These are phyloP conservation scores for Coryphaenoides rupestris DNA, from an alignment of 2,113 vertebrate species.

Conservation along the genomic window DNA sequence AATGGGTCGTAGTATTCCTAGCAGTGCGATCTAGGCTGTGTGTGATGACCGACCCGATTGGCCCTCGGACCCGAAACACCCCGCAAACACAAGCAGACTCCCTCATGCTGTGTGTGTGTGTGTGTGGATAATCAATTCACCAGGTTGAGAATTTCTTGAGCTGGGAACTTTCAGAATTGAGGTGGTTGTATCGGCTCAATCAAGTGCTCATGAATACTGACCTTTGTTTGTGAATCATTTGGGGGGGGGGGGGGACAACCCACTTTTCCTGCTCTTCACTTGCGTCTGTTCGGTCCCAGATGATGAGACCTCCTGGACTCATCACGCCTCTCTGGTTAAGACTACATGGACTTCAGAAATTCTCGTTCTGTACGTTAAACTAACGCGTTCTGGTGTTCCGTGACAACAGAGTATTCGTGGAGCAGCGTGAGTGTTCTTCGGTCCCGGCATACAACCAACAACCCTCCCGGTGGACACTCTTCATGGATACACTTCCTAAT, in stretches of 20 bases:
- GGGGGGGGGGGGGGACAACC: background rate
- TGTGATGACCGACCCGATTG: background rate
- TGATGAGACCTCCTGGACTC: background rate
- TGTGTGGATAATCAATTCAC: constrained; percentile 29
- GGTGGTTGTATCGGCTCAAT: no score
- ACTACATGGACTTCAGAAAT: no score
- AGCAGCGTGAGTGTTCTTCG: no score
- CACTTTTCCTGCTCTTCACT: background rate
- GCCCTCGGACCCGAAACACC: constrained; percentile 18
- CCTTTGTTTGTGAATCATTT: background rate
- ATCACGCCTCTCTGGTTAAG: no score
- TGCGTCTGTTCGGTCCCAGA: background rate
- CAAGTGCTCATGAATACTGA: background rate
- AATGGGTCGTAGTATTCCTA: constrained; percentile 3
- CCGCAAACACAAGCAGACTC: background rate
- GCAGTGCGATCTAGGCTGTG: background rate
- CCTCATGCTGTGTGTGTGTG: constrained; percentile 23
- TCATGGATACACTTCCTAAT: no score
- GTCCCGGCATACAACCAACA: no score
- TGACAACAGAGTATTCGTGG: no score
- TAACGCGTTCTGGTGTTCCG: no score
- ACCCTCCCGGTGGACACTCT: no score
- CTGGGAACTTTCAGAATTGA: background rate
- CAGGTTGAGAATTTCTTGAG: background rate
- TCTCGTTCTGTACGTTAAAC: no score